Percentiles rank a stretch among this genome's conserved stretches.
These are phyloP conservation scores for Microctonus hyperodae DNA, from an alignment of 2,888 invertebrate genomes.

Conservation along the genomic window DNA sequence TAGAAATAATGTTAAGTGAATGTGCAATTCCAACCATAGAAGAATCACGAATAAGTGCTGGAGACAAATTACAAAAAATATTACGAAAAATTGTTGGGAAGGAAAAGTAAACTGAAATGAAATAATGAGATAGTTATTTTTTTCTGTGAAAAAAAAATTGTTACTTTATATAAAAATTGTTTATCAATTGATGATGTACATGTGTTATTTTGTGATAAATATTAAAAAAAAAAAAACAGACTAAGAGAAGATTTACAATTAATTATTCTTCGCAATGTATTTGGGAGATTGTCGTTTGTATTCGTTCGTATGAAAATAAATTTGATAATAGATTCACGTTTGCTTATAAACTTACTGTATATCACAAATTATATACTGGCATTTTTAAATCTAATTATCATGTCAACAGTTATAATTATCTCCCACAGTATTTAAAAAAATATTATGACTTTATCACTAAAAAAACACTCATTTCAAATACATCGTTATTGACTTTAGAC, in stretches of 20 bases:
- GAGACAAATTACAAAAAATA: conserved; percentile 45
- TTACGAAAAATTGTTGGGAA: conserved; percentile 48
- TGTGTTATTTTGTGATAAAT: not conserved
- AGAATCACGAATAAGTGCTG: conserved; percentile 48
- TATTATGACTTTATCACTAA: not conserved
- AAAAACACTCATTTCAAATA: not conserved
- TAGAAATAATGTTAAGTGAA: conserved; percentile 49
- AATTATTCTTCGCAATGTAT: too few relatives aligned
- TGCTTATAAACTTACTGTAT: not conserved
- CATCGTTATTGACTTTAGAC: not conserved
- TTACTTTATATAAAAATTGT: conserved; percentile 9
- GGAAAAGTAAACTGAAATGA: conserved; percentile 31
- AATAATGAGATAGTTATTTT: not conserved
- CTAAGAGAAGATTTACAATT: too few relatives aligned
- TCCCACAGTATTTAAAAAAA: not conserved
- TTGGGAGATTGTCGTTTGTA: too few relatives aligned
- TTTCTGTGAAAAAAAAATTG: conserved; percentile 4
- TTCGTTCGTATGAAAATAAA: not conserved
- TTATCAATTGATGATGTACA: not conserved
- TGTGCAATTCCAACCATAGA: conserved; percentile 49
- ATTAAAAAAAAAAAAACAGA: not conserved
- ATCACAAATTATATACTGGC: not conserved
- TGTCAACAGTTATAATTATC: not conserved
- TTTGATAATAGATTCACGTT: not conserved
- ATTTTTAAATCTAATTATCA: not conserved